Evolutionary conservation across 2,888 invertebrate species (phyloP).

Genomic region (Liopterus haemorrhoidalis): DNA sequence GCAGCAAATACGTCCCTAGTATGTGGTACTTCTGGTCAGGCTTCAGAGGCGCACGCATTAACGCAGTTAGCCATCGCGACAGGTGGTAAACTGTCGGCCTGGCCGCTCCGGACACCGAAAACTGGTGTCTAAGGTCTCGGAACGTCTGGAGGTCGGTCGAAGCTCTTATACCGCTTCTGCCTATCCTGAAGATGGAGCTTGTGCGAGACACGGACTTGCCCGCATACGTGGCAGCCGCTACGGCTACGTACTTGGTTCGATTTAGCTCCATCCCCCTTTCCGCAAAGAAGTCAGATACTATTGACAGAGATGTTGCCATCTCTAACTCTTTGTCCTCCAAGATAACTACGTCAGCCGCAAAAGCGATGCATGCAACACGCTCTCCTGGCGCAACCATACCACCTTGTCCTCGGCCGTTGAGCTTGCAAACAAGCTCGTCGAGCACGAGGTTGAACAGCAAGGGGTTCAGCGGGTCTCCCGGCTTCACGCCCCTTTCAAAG

Average conservation of each 20-base stretch:
- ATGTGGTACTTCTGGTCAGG: conserved; percentile 1
- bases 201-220: conserved; percentile 12
- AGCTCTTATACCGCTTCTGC: too few relatives aligned
- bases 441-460: conserved; percentile 33
- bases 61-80: too few relatives aligned
- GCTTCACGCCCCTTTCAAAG: conserved; percentile 39
- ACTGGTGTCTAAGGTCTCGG: too few relatives aligned
- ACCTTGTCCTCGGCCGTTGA: conserved; percentile 15
- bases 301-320: conserved; percentile 32
- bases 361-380: conserved; percentile 36
- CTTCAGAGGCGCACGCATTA: too few relatives aligned
- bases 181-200: not conserved
- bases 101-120: too few relatives aligned
- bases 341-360: conserved; percentile 41
- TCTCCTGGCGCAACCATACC: conserved; percentile 12
- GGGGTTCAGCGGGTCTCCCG: conserved; percentile 42
- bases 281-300: not conserved
- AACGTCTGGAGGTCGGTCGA: too few relatives aligned
- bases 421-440: conserved; percentile 30
- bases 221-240: conserved; percentile 9
- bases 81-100: too few relatives aligned
- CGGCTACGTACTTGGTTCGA: conserved; percentile 8
- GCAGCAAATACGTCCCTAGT: conserved; percentile 6
- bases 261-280: conserved; percentile 6
- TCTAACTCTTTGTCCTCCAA: conserved; percentile 35